These are phyloP conservation scores for crab-eating macaque (Macaca fascicularis) DNA, from an alignment of 2,113 vertebrate genomes.

Conservation along the genomic window T2T-MFA8v1.1 NC_088379.1:194431501-194432000, in stretches of 20 bases:
- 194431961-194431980: background rate
- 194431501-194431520: background rate
- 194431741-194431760: background rate
- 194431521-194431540: background rate
- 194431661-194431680: background rate
- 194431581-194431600: background rate
- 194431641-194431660: accelerated
- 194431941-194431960: background rate
- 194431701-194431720: background rate
- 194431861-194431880: background rate
- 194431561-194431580: background rate
- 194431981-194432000: background rate
- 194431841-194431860: background rate
- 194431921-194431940: background rate
- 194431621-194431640: background rate
- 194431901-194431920: background rate
- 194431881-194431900: background rate
- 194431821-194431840: background rate
- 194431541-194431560: background rate
- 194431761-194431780: background rate
- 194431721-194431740: background rate
- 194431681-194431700: background rate
- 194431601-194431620: background rate
- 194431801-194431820: background rate
- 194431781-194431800: background rate